phyloP scores from a whole-genome alignment of 2,113 vertebrate species.

The Oncorhynchus nerka region DNA sequence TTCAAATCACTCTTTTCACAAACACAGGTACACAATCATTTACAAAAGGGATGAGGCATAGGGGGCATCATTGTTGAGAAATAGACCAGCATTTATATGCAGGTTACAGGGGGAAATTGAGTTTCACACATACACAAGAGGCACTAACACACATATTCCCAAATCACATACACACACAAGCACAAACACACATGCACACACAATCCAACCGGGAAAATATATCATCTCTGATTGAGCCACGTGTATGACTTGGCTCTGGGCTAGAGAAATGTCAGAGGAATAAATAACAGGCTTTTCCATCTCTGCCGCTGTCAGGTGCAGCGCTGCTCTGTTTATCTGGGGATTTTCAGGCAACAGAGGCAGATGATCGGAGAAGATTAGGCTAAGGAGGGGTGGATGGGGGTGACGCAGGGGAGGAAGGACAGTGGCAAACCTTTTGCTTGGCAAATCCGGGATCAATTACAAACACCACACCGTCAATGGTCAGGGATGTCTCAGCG shows the following conservation, averaged over 20 bases:
- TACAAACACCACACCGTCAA: conserved; percentile 96
- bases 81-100: not conserved
- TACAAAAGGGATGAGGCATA: too few species aligned
- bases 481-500: conserved; percentile 95
- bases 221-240: conserved; percentile 53
- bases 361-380: conserved; percentile 66
- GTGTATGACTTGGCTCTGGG: conserved; percentile 61
- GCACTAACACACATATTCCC: too few species aligned
- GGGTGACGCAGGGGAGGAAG: not conserved
- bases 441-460: conserved; percentile 99
- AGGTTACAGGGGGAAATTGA: not conserved
- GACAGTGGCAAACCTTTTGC: conserved; percentile 85
- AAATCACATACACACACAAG: conserved; percentile 2
- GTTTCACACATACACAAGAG: too few species aligned
- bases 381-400: conserved; percentile 7
- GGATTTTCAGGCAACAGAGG: conserved; percentile 68
- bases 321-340: conserved; percentile 65
- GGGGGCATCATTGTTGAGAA: not conserved
- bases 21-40: too few species aligned
- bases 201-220: conserved; percentile 24
- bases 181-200: conserved; percentile 21
- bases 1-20: too few species aligned
- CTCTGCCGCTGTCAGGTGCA: conserved; percentile 63
- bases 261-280: conserved; percentile 74
- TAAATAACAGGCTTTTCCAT: conserved; percentile 71